Evolutionary conservation across 1,140 invertebrate species (phyloP).

Genomic region (Formica selysi): DNA sequence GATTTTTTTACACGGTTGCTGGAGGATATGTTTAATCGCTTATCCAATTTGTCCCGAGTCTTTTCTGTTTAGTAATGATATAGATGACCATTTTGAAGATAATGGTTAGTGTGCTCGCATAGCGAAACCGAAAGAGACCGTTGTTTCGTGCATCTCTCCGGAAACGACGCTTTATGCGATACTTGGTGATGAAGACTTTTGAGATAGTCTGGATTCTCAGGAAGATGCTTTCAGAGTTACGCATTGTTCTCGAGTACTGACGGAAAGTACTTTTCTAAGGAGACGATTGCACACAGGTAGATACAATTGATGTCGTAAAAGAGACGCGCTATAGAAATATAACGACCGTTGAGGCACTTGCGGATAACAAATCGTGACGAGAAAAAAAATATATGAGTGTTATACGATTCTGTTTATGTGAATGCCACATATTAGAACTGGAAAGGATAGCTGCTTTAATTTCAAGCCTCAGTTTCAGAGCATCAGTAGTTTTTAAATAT

Average conservation of each 20-base stretch:
- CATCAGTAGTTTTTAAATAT: too few relatives aligned
- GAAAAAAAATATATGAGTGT: neutral
- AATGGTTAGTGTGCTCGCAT: neutral
- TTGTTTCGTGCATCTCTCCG: slow-evolving; percentile 18
- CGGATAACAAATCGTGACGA: neutral
- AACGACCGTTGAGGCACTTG: neutral
- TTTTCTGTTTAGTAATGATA: neutral
- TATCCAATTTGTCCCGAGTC: neutral
- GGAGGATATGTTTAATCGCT: neutral
- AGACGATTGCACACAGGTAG: slow-evolving; percentile 5
- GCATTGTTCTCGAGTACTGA: slow-evolving; percentile 57
- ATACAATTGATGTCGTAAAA: slow-evolving; percentile 1
- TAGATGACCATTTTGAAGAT: neutral
- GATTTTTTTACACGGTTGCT: neutral
- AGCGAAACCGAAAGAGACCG: neutral
- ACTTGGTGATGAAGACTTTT: slow-evolving; percentile 61
- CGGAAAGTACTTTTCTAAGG: slow-evolving; percentile 10
- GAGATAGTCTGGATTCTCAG: slow-evolving; percentile 64
- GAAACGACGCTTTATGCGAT: slow-evolving; percentile 40
- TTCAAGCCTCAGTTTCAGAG: too few relatives aligned
- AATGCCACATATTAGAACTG: neutral
- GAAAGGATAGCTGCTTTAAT: neutral
- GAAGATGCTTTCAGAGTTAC: slow-evolving; percentile 51
- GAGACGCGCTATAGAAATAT: slow-evolving; percentile 11
- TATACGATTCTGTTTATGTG: neutral